Evolutionary conservation across 2,888 invertebrate genomes (phyloP).

Genomic region (Oxyscelio sp.): DNA sequence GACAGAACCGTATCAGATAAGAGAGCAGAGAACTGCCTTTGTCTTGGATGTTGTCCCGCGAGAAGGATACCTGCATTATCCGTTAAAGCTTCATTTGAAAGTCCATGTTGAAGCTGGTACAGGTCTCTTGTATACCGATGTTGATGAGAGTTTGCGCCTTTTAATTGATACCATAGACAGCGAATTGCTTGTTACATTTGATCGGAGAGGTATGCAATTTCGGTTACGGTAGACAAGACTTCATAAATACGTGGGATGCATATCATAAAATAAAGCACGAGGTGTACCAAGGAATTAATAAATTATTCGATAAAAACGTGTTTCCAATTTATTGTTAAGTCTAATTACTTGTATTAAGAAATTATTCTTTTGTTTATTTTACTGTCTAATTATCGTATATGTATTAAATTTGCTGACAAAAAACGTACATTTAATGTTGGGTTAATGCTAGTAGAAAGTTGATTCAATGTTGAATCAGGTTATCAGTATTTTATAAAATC

Average conservation of each 20-base stretch:
- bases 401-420: no score
- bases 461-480: no score
- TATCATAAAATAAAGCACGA: not conserved
- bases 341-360: no score
- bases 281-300: not conserved
- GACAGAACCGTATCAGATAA: not conserved
- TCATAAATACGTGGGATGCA: not conserved
- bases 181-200: no score
- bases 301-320: no score
- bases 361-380: no score
- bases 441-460: no score
- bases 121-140: not conserved
- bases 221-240: not conserved
- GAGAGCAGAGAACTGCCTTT: not conserved
- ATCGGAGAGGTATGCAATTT: not conserved
- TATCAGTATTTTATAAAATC: no score
- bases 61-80: slow-evolving; percentile 8
- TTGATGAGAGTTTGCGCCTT: not conserved
- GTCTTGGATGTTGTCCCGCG: slow-evolving; percentile 7
- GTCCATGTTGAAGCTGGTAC: not conserved
- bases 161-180: not conserved
- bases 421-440: no score
- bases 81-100: not conserved
- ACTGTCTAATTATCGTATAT: no score
- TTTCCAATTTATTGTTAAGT: no score